These are phyloP conservation scores for Aphodius sticticus DNA, from an alignment of 2,888 invertebrate species.

Conservation along the genomic window DNA sequence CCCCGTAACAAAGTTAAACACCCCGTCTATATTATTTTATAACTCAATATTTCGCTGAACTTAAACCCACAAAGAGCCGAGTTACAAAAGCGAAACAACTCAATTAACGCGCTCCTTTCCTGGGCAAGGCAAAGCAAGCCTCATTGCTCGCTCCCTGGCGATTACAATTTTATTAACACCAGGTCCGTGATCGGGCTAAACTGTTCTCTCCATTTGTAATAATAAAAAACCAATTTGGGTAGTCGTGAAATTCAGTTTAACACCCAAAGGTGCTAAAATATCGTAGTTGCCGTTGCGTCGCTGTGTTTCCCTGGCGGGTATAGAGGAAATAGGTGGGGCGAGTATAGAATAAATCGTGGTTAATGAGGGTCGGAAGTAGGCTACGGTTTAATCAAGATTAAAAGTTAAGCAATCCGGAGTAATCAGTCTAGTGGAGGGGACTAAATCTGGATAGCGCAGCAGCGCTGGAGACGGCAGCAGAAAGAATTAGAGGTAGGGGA, in stretches of 20 bases:
- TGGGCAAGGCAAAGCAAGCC: neutral
- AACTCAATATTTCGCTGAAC: neutral
- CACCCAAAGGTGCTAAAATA: neutral
- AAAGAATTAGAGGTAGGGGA: neutral
- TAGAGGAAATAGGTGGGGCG: neutral
- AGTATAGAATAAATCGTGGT: slow-evolving; percentile 36
- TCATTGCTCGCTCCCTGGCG: neutral
- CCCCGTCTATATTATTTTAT: neutral
- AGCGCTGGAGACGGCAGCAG: neutral
- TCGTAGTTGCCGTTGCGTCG: neutral
- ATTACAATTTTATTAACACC: neutral
- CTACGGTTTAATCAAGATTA: slow-evolving; percentile 46
- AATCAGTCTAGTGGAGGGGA: slow-evolving; percentile 40
- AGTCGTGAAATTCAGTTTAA: neutral
- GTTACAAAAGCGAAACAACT: neutral
- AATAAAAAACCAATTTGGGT: neutral
- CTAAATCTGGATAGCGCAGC: neutral
- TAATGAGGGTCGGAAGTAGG: slow-evolving; percentile 37
- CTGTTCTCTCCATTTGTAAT: neutral
- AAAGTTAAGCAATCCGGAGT: slow-evolving; percentile 46
- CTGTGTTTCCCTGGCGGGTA: neutral
- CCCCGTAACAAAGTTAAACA: too few species aligned
- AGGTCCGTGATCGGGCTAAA: neutral
- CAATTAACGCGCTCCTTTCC: neutral
- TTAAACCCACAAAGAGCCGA: neutral